Evolutionary conservation across 2,113 vertebrate genomes (phyloP).

Genomic region (Myiozetetes cayanensis): DNA sequence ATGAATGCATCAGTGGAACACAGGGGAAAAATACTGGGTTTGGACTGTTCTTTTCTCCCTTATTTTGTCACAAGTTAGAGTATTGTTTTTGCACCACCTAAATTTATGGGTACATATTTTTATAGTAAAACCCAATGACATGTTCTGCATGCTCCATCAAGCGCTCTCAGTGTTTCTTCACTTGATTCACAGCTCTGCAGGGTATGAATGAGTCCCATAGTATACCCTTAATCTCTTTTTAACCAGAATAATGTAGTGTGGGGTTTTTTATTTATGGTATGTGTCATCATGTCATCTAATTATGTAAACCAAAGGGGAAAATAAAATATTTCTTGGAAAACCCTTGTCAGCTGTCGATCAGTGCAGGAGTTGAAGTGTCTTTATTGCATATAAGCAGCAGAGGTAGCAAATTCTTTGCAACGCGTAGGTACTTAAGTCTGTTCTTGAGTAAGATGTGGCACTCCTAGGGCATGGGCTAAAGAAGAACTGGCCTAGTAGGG

Average conservation of each 20-base stretch:
- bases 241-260: constrained; percentile 2
- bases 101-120: constrained; percentile 58
- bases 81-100: constrained; percentile 26
- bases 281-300: not conserved
- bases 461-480: not conserved
- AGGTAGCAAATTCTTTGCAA: not conserved
- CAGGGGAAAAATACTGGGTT: not conserved
- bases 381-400: not conserved
- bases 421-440: not conserved
- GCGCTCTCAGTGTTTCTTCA: constrained; percentile 8
- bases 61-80: constrained; percentile 20
- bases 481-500: not conserved
- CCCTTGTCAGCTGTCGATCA: not conserved
- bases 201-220: constrained; percentile 9
- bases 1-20: not conserved
- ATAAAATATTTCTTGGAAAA: constrained; percentile 2
- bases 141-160: constrained; percentile 32
- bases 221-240: constrained; percentile 15
- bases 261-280: not conserved
- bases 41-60: constrained; percentile 25
- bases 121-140: constrained; percentile 39
- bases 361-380: not conserved
- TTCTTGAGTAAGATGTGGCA: not conserved
- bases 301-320: not conserved
- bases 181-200: constrained; percentile 38